phyloP scores from a whole-genome alignment of 2,888 invertebrate species.

The Caenorhabditis sp. region DNA sequence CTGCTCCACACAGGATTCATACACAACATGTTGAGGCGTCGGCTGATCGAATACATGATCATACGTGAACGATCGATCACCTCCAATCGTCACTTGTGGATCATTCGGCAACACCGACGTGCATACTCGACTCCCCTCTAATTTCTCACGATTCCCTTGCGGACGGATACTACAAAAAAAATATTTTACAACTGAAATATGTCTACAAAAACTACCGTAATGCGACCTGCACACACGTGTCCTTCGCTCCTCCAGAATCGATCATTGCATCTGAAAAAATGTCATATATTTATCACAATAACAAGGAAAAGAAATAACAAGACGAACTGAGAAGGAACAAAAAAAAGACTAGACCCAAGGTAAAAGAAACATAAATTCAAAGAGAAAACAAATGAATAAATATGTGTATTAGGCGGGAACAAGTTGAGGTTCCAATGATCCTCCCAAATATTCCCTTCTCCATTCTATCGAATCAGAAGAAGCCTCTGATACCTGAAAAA shows the following conservation, averaged over 20 bases:
- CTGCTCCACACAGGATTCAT: slow-evolving; percentile 83
- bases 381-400: slow-evolving; percentile 6
- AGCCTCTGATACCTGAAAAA: not conserved
- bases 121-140: slow-evolving; percentile 93
- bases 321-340: slow-evolving; percentile 1
- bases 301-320: not conserved
- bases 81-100: slow-evolving; percentile 81
- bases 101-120: slow-evolving; percentile 88
- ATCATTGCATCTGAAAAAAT: slow-evolving; percentile 3
- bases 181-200: not conserved
- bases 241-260: slow-evolving; percentile 13
- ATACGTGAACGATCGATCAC: slow-evolving; percentile 76
- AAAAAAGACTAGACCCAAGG: not conserved
- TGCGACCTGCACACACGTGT: slow-evolving; percentile 42
- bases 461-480: not conserved
- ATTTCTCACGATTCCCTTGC: slow-evolving; percentile 87
- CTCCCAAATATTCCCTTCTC: not conserved
- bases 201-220: slow-evolving; percentile 22
- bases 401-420: not conserved
- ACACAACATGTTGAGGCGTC: slow-evolving; percentile 79
- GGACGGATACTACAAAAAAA: slow-evolving; percentile 84
- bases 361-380: not conserved
- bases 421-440: not conserved
- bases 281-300: not conserved
- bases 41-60: slow-evolving; percentile 91